Conservation (phyloP, 2,888 invertebrate genomes). For the Gymnocheta viridis region DNA sequence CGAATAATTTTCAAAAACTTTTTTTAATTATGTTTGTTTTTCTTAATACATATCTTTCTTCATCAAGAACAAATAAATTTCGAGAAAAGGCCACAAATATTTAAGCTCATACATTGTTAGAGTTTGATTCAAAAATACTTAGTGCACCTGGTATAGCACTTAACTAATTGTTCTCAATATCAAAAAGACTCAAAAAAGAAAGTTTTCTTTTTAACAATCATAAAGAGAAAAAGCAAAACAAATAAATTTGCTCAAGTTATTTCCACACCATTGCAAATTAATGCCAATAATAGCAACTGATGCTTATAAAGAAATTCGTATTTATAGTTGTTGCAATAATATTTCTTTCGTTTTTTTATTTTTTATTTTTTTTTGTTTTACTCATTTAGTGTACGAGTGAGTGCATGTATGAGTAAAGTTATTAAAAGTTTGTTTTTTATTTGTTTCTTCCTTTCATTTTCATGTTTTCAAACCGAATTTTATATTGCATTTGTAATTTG, state of each 20-base stretch:
- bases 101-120: too few species aligned
- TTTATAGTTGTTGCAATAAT: conserved; percentile 51
- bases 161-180: background rate
- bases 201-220: background rate
- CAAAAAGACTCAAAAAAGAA: background rate
- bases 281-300: conserved; percentile 45
- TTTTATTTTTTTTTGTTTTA: background rate
- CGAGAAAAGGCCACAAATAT: too few species aligned
- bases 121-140: too few species aligned
- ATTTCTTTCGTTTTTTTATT: conserved; percentile 2
- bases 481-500: background rate
- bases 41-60: too few species aligned
- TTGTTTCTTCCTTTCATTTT: background rate
- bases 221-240: background rate
- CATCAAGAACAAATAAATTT: too few species aligned
- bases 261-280: conserved; percentile 33
- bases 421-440: background rate
- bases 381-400: background rate
- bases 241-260: background rate
- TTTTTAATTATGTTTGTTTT: too few species aligned
- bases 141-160: too few species aligned
- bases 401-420: background rate
- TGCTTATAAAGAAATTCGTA: conserved; percentile 46
- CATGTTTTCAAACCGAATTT: background rate
- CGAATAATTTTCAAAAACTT: too few species aligned